These are phyloP conservation scores for Pachyramphus minor DNA, from an alignment of 2,113 vertebrate species.

Conservation along the genomic window DNA sequence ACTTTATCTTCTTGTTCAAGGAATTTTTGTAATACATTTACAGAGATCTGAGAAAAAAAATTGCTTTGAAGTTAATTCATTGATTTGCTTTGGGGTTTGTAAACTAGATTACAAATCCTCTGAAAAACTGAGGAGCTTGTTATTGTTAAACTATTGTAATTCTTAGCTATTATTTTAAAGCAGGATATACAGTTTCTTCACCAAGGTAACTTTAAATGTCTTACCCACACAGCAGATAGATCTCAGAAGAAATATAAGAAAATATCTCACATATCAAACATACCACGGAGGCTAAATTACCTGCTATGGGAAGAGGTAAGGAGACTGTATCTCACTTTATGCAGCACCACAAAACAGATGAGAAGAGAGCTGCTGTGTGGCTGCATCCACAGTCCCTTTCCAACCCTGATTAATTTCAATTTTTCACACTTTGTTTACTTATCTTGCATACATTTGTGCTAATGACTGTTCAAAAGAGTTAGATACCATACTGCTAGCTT, in stretches of 20 bases:
- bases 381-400: background rate
- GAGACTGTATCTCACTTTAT: background rate
- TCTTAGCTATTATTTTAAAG: background rate
- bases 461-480: conserved; percentile 31
- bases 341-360: background rate
- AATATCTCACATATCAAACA: background rate
- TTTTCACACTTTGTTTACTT: conserved; percentile 28
- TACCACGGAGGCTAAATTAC: background rate
- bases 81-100: background rate
- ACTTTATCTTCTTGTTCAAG: background rate
- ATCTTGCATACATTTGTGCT: background rate
- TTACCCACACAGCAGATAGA: background rate
- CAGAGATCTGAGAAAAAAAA: background rate
- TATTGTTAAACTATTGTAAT: background rate
- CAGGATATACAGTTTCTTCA: background rate
- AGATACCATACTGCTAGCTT: background rate
- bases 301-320: background rate
- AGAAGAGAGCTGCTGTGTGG: background rate
- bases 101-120: background rate
- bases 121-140: background rate
- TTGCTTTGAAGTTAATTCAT: background rate
- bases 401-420: background rate
- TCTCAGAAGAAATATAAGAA: background rate
- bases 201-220: background rate
- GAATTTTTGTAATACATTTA: background rate